A percentile compares a stretch with the other conserved stretches of the same genome.
Evolutionary conservation across 2,888 invertebrate species (phyloP).

Genomic region (Leucophenga maculata): DNA sequence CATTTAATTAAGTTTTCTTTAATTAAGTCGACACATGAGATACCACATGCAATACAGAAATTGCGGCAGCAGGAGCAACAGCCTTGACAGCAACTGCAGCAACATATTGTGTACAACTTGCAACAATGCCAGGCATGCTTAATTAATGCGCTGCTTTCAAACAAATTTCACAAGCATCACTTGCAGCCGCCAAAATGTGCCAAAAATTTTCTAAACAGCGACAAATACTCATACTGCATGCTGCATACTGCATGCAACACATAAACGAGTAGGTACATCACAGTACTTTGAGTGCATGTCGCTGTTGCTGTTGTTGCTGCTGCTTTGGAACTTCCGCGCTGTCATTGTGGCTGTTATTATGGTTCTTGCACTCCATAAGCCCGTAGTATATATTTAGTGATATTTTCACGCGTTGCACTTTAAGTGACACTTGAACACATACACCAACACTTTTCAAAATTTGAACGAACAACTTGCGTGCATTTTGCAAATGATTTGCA

Average conservation of each 20-base stretch:
- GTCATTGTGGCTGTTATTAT: constrained; percentile 34
- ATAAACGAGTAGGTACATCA: constrained; percentile 40
- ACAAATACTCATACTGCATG: no score
- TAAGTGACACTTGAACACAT: no score
- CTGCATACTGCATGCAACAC: no score
- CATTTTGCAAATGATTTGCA: no score
- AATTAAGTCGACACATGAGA: constrained; percentile 60
- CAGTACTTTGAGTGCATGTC: neutral
- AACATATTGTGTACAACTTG: constrained; percentile 14
- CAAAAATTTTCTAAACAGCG: neutral
- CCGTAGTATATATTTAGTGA: no score
- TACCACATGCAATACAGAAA: constrained; percentile 48
- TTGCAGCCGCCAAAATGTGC: constrained; percentile 38
- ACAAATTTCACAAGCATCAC: constrained; percentile 35
- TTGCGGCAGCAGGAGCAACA: constrained; percentile 33
- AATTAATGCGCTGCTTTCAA: constrained; percentile 51
- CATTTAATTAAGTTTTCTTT: constrained; percentile 68
- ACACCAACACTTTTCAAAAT: no score
- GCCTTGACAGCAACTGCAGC: constrained; percentile 27
- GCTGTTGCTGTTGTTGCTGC: constrained; percentile 22
- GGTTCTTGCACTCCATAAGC: constrained; percentile 11
- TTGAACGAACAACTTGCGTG: no score
- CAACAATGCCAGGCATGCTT: constrained; percentile 44
- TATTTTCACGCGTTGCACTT: no score
- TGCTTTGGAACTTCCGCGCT: constrained; percentile 1